phyloP scores from a whole-genome alignment of 2,113 vertebrate species.

The Syrmaticus mikado region DNA sequence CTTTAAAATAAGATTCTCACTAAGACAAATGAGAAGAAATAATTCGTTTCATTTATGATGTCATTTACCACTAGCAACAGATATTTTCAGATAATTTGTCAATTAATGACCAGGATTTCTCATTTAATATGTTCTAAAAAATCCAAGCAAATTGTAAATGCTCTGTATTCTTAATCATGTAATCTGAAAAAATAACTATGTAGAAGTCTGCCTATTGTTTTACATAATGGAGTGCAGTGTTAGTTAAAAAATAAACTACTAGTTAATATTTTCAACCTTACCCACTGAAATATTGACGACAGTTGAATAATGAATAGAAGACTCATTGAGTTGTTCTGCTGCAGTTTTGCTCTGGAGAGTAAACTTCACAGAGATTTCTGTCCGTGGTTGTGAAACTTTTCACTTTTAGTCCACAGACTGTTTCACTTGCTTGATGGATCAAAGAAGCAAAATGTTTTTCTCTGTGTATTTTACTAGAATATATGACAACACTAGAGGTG shows the following conservation, averaged over 20 bases:
- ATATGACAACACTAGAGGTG: not conserved
- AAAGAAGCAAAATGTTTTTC: not conserved
- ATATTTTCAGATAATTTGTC: not conserved
- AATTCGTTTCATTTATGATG: not conserved
- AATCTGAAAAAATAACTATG: not conserved
- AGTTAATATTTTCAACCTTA: not conserved
- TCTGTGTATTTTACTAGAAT: not conserved
- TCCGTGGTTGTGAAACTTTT: not conserved
- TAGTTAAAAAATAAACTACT: not conserved
- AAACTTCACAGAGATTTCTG: accelerated
- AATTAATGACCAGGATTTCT: not conserved
- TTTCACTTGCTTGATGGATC: not conserved
- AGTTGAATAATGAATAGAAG: not conserved
- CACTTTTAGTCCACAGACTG: not conserved
- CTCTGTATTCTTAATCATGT: not conserved
- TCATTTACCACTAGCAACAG: not conserved
- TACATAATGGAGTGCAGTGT: not conserved
- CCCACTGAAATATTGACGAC: not conserved
- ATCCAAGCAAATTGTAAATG: not conserved
- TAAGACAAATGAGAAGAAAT: not conserved
- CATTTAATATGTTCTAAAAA: not conserved
- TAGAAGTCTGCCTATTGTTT: not conserved
- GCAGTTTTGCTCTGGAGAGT: not conserved
- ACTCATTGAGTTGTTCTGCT: not conserved
- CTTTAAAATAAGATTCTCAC: not conserved